These are phyloP conservation scores for Catocala fraxini DNA, from an alignment of 2,888 invertebrate species.

Conservation along the genomic window DNA sequence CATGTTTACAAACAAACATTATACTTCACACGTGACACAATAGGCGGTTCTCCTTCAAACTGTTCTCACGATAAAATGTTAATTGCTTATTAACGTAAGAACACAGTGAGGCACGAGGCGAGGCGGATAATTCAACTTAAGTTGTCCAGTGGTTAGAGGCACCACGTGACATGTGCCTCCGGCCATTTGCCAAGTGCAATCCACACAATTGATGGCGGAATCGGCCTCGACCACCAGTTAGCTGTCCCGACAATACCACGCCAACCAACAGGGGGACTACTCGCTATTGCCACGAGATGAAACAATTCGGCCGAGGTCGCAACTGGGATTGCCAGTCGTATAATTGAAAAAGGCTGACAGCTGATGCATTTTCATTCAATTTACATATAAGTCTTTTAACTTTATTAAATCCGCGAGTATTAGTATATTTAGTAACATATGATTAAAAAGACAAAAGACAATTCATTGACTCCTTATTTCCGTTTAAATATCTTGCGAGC, in stretches of 20 bases:
- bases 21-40: slow-evolving; percentile 19
- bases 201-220: slow-evolving; percentile 37
- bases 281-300: slow-evolving; percentile 29
- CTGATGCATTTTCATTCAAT: too few species aligned
- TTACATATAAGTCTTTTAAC: too few species aligned
- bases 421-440: too few species aligned
- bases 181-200: slow-evolving; percentile 26
- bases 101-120: not conserved
- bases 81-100: slow-evolving; percentile 31
- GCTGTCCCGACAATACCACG: slow-evolving; percentile 17
- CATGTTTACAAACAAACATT: slow-evolving; percentile 3
- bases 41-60: slow-evolving; percentile 22
- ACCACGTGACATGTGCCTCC: slow-evolving; percentile 7
- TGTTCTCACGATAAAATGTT: slow-evolving; percentile 47
- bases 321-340: not conserved
- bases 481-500: too few species aligned
- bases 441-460: too few species aligned
- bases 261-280: slow-evolving; percentile 2
- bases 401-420: too few species aligned
- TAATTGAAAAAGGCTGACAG: too few species aligned
- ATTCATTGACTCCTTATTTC: too few species aligned
- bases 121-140: not conserved
- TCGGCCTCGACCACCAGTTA: slow-evolving; percentile 43
- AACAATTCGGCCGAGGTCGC: slow-evolving; percentile 58
- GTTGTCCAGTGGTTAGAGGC: not conserved